Evolutionary conservation across 2,888 invertebrate species (phyloP).

Genomic region (Ectemnius lituratus): DNA sequence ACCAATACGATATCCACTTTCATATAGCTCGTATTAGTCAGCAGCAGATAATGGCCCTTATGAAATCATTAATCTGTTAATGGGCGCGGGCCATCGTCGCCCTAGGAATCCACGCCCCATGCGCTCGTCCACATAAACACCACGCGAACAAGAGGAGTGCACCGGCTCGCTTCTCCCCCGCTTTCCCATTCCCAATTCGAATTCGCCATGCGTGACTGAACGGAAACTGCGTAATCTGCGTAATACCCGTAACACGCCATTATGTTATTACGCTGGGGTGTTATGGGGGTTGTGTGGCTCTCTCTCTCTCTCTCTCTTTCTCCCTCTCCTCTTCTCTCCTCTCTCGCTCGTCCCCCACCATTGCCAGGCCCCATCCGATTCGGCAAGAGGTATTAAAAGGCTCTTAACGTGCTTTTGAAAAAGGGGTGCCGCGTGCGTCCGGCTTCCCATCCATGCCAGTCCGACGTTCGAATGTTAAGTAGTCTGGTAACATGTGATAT

Average conservation of each 20-base stretch:
- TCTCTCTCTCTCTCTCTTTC: background rate
- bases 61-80: conserved; percentile 73
- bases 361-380: conserved; percentile 5
- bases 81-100: conserved; percentile 51
- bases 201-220: conserved; percentile 69
- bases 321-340: too few species aligned
- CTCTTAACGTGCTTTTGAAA: conserved; percentile 54
- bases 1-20: conserved; percentile 20
- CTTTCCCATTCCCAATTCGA: conserved; percentile 45
- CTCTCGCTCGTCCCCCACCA: too few species aligned
- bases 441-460: conserved; percentile 9
- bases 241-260: conserved; percentile 70
- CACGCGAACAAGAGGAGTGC: conserved; percentile 37
- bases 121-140: conserved; percentile 47
- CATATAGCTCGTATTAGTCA: conserved; percentile 42
- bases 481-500: too few species aligned
- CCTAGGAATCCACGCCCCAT: conserved; percentile 9
- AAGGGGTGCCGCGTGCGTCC: conserved; percentile 24
- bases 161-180: conserved; percentile 21
- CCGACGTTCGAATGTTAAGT: too few species aligned
- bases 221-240: conserved; percentile 70
- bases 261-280: conserved; percentile 69
- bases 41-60: conserved; percentile 52
- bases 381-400: conserved; percentile 51
- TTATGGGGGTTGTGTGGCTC: conserved; percentile 41